Evolutionary conservation across 1,140 invertebrate genomes (phyloP).

Genomic region (Melanaphis sacchari): DNA sequence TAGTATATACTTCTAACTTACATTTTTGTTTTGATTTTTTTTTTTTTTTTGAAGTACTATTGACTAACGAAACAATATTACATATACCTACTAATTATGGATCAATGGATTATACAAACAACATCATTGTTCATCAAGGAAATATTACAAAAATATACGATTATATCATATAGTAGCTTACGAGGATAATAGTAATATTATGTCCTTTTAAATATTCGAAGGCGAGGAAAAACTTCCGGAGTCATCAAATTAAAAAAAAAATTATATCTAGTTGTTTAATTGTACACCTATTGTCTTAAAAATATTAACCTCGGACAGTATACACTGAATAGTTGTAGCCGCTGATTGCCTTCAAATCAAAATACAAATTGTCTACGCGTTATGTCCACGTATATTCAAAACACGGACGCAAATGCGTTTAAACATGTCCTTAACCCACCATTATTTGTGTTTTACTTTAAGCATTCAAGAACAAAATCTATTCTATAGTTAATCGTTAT

Average conservation of each 20-base stretch:
- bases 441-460: neutral
- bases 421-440: constrained; percentile 16
- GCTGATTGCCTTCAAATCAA: constrained; percentile 37
- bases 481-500: neutral
- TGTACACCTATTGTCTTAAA: constrained; percentile 27
- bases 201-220: constrained; percentile 24
- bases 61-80: neutral
- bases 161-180: neutral
- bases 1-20: neutral
- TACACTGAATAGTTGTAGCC: neutral
- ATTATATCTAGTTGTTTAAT: neutral
- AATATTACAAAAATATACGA: neutral
- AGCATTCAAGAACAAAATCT: constrained; percentile 21
- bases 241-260: neutral
- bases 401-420: constrained; percentile 23
- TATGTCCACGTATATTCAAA: neutral
- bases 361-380: neutral
- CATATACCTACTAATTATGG: neutral
- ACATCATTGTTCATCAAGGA: neutral
- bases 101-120: neutral
- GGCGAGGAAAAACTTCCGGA: neutral
- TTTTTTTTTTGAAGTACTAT: no score
- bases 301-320: constrained; percentile 20
- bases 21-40: no score
- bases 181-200: neutral